Evolutionary conservation across 64 coral and sea anemone genomes (phyloP).

Genomic region (Catalaphyllia jardinei): DNA sequence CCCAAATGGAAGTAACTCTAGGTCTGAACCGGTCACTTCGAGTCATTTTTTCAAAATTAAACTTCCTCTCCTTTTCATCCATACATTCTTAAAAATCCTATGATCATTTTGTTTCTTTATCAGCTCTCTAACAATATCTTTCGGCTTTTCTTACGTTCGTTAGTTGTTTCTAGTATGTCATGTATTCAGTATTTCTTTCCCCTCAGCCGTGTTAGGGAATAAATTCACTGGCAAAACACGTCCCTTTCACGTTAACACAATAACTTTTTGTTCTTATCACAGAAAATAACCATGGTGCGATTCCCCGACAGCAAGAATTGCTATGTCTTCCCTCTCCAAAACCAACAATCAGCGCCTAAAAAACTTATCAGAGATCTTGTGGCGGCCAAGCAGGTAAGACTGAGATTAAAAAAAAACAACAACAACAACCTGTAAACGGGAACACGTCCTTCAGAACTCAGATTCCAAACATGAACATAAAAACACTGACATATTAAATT

Average conservation of each 20-base stretch:
- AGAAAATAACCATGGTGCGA: not conserved
- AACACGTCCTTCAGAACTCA: not conserved
- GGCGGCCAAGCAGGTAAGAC: not conserved
- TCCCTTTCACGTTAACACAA: too few species aligned
- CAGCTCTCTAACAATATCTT: too few species aligned
- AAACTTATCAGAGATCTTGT: not conserved
- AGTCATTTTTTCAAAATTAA: too few species aligned
- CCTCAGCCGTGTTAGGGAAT: not conserved
- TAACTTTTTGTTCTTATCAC: not conserved
- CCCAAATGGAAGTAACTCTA: too few species aligned
- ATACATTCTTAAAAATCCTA: too few species aligned
- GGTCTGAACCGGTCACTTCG: too few species aligned
- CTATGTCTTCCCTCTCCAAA: not conserved
- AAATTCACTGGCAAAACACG: not conserved
- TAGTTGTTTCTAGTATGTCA: too few species aligned
- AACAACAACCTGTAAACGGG: not conserved
- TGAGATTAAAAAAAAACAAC: not conserved
- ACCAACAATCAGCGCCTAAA: not conserved
- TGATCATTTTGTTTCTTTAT: too few species aligned
- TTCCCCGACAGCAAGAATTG: slow-evolving; percentile 4
- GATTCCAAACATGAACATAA: too few species aligned
- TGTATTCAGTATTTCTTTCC: not conserved
- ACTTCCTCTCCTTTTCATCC: too few species aligned
- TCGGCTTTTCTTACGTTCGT: too few species aligned
- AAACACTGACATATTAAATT: too few species aligned